Percentiles rank a stretch among this genome's conserved stretches.
These are phyloP conservation scores for Petrophora chlorosata DNA, from an alignment of 2,888 invertebrate genomes.

Conservation along the genomic window DNA sequence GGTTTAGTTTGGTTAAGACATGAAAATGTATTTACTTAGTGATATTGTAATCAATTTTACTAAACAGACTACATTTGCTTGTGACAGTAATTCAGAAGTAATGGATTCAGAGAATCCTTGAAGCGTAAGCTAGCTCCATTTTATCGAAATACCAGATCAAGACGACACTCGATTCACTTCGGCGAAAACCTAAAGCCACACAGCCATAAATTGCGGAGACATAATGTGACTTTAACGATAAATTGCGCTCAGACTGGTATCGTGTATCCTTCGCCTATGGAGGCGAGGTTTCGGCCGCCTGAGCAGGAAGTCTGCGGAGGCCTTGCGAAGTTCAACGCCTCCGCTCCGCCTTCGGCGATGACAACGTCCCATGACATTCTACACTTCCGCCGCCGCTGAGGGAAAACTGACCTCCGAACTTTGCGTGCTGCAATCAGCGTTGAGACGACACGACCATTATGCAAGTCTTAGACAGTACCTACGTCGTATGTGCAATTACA, in stretches of 20 bases:
- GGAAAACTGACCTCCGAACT: conserved; percentile 70
- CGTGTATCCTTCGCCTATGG: conserved; percentile 44
- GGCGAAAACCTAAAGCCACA: background rate
- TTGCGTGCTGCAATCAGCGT: conserved; percentile 48
- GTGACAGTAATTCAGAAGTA: too few species aligned
- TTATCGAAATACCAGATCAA: too few species aligned
- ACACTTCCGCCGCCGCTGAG: conserved; percentile 66
- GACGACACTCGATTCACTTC: too few species aligned
- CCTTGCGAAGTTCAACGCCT: conserved; percentile 72
- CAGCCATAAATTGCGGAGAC: background rate
- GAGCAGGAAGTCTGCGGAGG: conserved; percentile 63
- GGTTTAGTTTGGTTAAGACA: too few species aligned
- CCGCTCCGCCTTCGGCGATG: conserved; percentile 27
- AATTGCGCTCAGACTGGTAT: background rate
- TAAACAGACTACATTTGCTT: too few species aligned
- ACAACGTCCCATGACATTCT: conserved; percentile 41
- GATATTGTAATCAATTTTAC: too few species aligned
- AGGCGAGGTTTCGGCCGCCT: conserved; percentile 47
- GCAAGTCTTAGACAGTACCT: conserved; percentile 39
- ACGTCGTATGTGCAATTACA: conserved; percentile 31
- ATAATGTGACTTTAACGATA: background rate
- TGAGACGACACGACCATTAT: conserved; percentile 43
- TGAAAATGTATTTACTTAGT: too few species aligned
- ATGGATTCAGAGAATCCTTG: too few species aligned
- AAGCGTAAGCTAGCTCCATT: too few species aligned